phyloP scores from a whole-genome alignment of 2,888 invertebrate species.

The Troides oblongomaculatus region DNA sequence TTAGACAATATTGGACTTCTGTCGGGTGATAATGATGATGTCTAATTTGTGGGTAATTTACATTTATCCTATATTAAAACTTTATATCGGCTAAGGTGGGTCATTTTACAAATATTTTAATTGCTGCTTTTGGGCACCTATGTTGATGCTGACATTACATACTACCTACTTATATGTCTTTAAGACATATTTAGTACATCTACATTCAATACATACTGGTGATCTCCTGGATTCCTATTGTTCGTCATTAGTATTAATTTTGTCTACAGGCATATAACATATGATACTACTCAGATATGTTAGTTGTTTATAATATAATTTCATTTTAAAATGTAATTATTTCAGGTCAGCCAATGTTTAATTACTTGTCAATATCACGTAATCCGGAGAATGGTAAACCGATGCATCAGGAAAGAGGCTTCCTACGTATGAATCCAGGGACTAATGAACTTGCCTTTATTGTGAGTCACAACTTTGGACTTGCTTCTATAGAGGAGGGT shows the following conservation, averaged over 20 bases:
- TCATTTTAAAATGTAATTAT: constrained; percentile 14
- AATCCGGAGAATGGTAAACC: constrained; percentile 75
- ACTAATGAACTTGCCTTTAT: constrained; percentile 76
- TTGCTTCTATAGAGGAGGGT: constrained; percentile 82
- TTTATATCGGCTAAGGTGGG: not conserved
- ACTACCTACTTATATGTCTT: not conserved
- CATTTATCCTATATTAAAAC: not conserved
- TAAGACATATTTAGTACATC: not conserved
- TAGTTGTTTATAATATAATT: not conserved
- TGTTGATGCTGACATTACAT: not conserved
- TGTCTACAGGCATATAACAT: too few species aligned
- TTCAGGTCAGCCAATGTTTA: constrained; percentile 82
- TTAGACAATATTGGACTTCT: not conserved
- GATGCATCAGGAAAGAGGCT: constrained; percentile 83
- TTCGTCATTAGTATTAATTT: too few species aligned
- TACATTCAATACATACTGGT: not conserved
- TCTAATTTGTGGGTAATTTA: not conserved
- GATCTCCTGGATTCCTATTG: not conserved
- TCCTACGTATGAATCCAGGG: constrained; percentile 78
- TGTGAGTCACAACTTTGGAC: constrained; percentile 82
- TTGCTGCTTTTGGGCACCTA: not conserved
- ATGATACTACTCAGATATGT: too few species aligned
- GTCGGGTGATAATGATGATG: too few species aligned
- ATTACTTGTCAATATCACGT: constrained; percentile 74
- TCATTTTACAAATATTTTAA: not conserved